Evolutionary conservation across 2,797 vertebrate genomes (phyloP), one percentile per base, ranked within the genome.

Genomic region (Xiphophorus birchmanni): DNA sequence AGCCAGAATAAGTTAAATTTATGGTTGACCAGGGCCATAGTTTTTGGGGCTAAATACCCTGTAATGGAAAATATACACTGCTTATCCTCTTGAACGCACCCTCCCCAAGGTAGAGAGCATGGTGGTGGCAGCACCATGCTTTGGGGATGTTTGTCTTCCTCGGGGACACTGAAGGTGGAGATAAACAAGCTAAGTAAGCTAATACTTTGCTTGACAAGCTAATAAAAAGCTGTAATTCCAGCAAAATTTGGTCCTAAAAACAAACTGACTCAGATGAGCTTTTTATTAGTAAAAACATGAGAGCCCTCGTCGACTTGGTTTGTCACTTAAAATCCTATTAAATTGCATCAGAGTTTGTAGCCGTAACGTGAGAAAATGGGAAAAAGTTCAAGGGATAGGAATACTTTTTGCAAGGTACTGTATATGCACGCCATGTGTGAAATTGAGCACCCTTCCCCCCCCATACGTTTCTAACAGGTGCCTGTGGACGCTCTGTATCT

Each of bases 381-480:
- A 69, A 69, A 69, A 69, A 12, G 21, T 69, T 69, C 37, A 69
- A 42, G 21, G 21, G 37, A 26, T 69, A 26, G 65, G 18, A 65
- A 67, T 23, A 42, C 65, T 69, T 42, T 69, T 69, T 69, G 65
- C 65, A 69, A 69, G 65, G 37, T 69, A 69, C 37, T 42, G 65
- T 67, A 67, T 40, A 88, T 80, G 35, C 78, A 79, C 75, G 81
- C 78, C 86, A 86, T 74, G 75, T 87, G 77, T 89, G 87, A 87
- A 87, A 91, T 83, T 74, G 32, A 82, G 82, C 63, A 37, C 32
- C 29, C 15, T n/a, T 4, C 8, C 8, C 8, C 35, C 40, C 78
- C 82, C 76, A 82, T 89, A 90, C 89, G 89, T 87, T 90, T 93
- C 83, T 81, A 91, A 92, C 90, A 92, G 91, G 90, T 93, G 90